These are phyloP conservation scores for Trimorus sp. DNA, from an alignment of 2,888 invertebrate genomes.

Conservation along the genomic window DNA sequence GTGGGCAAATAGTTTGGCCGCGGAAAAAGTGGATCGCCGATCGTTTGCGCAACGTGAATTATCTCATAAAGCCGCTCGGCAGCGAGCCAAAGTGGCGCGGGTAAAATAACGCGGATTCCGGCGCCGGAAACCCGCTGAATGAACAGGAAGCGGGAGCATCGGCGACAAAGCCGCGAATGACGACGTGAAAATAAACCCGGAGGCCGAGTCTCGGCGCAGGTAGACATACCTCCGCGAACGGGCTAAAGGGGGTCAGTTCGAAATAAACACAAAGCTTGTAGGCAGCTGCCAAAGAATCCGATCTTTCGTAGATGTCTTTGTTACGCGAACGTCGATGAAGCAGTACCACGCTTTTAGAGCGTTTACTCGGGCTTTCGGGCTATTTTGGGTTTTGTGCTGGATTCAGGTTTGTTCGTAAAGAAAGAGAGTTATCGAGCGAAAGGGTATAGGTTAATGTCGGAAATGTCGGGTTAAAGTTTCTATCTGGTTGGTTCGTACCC, in stretches of 20 bases:
- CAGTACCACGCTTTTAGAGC: constrained; percentile 44
- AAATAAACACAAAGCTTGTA: constrained; percentile 64
- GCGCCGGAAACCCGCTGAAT: background rate
- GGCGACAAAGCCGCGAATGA: constrained; percentile 23
- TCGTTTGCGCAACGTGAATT: constrained; percentile 46
- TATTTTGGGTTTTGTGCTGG: constrained; percentile 65
- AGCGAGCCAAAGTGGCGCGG: constrained; percentile 41
- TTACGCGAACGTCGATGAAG: constrained; percentile 61
- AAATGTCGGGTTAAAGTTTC: too few species aligned
- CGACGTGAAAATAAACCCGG: constrained; percentile 54
- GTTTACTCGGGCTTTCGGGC: constrained; percentile 22
- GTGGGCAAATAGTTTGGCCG: background rate
- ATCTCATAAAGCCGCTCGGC: constrained; percentile 50
- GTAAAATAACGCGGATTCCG: constrained; percentile 32
- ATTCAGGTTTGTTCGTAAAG: background rate
- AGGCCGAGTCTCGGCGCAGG: constrained; percentile 32
- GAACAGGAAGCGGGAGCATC: constrained; percentile 19
- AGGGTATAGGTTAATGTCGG: too few species aligned
- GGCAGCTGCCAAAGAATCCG: constrained; percentile 72
- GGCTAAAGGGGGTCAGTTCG: constrained; percentile 62
- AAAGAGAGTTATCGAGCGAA: too few species aligned
- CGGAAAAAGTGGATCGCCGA: constrained; percentile 1
- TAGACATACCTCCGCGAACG: constrained; percentile 58
- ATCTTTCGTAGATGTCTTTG: constrained; percentile 64
- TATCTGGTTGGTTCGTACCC: too few species aligned